These are phyloP conservation scores for Melieria crassipennis DNA, from an alignment of 2,888 invertebrate genomes.

Conservation along the genomic window DNA sequence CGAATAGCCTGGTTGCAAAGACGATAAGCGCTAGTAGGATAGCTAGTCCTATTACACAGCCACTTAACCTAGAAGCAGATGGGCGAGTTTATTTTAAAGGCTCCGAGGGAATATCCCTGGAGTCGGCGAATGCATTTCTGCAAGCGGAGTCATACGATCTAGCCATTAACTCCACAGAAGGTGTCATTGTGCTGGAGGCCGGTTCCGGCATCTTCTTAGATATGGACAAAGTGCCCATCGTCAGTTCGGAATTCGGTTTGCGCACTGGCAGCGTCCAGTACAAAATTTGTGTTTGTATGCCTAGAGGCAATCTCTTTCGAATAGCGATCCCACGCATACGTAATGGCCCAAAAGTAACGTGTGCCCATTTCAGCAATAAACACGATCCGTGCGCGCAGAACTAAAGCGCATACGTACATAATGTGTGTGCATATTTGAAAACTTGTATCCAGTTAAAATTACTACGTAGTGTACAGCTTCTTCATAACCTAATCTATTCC, in stretches of 20 bases:
- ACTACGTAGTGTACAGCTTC: too few relatives aligned
- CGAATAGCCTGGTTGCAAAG: conserved; percentile 73
- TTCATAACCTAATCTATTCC: too few relatives aligned
- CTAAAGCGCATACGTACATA: too few relatives aligned
- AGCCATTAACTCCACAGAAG: conserved; percentile 80
- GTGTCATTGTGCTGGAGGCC: conserved; percentile 76
- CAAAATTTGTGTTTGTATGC: conserved; percentile 92
- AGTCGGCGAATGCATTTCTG: conserved; percentile 77
- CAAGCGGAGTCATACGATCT: conserved; percentile 80
- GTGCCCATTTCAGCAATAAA: conserved; percentile 60
- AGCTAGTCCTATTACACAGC: conserved; percentile 76
- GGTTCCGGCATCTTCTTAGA: conserved; percentile 79
- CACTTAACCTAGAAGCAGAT: conserved; percentile 76
- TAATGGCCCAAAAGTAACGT: conserved; percentile 61
- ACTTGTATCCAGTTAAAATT: too few relatives aligned
- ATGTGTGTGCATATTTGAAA: too few relatives aligned
- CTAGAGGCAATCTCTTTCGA: conserved; percentile 83
- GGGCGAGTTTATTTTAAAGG: conserved; percentile 76
- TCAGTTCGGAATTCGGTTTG: conserved; percentile 66
- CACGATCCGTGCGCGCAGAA: conserved; percentile 59
- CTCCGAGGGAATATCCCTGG: conserved; percentile 81
- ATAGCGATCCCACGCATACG: conserved; percentile 73
- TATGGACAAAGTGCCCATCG: conserved; percentile 76
- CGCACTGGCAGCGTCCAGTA: conserved; percentile 73
- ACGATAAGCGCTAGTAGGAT: conserved; percentile 77